Base-by-base conservation (phyloP, 2,888 invertebrate genomes). In the Eilema depressum region DNA sequence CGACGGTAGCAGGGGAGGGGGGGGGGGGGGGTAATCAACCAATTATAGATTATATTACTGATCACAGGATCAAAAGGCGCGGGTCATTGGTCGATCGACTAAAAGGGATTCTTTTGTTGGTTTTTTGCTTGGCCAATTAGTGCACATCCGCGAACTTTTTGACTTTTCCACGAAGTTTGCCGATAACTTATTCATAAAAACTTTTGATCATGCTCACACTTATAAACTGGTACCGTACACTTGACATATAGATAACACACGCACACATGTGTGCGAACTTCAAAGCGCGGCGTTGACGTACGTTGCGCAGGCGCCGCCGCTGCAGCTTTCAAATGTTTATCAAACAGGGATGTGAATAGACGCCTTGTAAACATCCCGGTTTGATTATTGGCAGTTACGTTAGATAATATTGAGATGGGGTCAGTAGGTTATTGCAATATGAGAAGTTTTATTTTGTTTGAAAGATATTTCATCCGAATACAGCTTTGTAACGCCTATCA, bases 251-350 rank as follows among this genome's bases (percentile, higher is more conserved):
- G 30, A 61, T 61, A 61, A 61, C 57, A 59, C 23, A 20, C 20
- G 28, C n/a, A 12, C 10, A 69, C 41, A 63, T 11, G 12, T 60
- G 33, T 56, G 83, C 85, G 65, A 82, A 79, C 81, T 80, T 86
- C 81, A 83, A 86, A 83, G 82, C 71, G 68, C 47, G 67, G 79
- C 75, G 86, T 73, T 81, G 85, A 86, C 77, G 70, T 79, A 65
- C 71, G 75, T 66, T 80, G 81, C 78, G 82, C 87, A 85, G 82
- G 66, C 82, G 79, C 74, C 82, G 79, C 74, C 10, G 59, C 68
- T 63, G 63, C 67, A 65, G 68, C 71, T 68, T 66, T 68, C 59
- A 69, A 57, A 75, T 82, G 78, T 81, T 79, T 77, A 79, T 66
- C 69, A 77, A 78, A 76, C 73, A 79, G 25, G 69, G 20, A 65